Base-by-base conservation (phyloP, 92 coral and sea anemone genomes). In the Palythoa grandis region DNA sequence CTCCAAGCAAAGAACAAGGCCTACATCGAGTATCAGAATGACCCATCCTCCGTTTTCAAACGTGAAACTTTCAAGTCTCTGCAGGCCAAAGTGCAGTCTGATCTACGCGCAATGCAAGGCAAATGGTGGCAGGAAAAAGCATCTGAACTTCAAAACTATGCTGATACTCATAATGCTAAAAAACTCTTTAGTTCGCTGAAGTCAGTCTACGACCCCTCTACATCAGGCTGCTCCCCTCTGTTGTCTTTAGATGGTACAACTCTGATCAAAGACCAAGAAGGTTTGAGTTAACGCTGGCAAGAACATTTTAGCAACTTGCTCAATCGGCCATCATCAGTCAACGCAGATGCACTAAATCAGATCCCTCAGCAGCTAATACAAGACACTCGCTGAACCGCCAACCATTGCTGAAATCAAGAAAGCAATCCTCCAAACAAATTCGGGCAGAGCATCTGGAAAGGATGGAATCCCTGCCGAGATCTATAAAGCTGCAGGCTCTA, bases 101-200 rank as follows among this genome's bases (percentile, higher is more conserved):
- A 86, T n/a, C 83, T 90, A 47, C 84, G 90, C 11, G 70, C 47
- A 35, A 90, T 90, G 80, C 68, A 90, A 85, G 84, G 82, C 92
- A 66, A 67, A n/a, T 90, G 92, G 92, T 90, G 90, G 87, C 68
- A 39, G 73, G 84, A 90, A 16, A 79, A 77, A 61, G 73, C 92
- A 63, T 68, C 22, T 63, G 88, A 80, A 66, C 68, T 86, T 60
- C 90, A 90, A 39, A 3, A 52, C n/a, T 70, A 66, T 47, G 86
- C 83, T 35, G 92, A 86, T 79, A 82, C 73, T 10, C 54, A 85
- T 77, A 84, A 84, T 75, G n/a, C 83, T 70, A 89, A 89, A 63
- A 76, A 83, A 70, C 74, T 82, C 77, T 88, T 82, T 63, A 84
- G 87, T 11, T 63, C 66, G 58, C 87, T 84, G 72, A 84, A 84